Evolutionary conservation across 1,140 invertebrate species (phyloP).

Genomic region (Lerema accius): DNA sequence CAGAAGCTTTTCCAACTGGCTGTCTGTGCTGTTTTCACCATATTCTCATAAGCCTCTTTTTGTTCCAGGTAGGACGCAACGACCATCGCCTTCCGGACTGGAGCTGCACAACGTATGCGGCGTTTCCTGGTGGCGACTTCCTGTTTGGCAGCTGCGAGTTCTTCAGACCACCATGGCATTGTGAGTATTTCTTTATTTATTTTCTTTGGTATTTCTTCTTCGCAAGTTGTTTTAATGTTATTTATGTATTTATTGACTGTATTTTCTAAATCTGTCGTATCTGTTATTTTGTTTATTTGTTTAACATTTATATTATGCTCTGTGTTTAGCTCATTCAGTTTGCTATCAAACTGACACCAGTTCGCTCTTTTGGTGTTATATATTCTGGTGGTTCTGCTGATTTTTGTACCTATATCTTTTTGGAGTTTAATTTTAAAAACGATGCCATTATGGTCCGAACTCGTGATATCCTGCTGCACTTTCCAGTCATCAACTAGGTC

Average conservation of each 20-base stretch:
- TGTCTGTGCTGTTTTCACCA: too few species aligned
- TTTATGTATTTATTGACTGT: not conserved
- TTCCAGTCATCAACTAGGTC: slow-evolving; percentile 8
- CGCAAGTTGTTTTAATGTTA: slow-evolving; percentile 9
- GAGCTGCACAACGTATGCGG: too few species aligned
- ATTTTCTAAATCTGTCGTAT: not conserved
- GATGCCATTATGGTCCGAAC: slow-evolving; percentile 26
- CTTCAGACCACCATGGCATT: slow-evolving; percentile 30
- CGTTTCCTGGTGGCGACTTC: too few species aligned
- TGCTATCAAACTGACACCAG: too few species aligned
- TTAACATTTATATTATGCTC: too few species aligned
- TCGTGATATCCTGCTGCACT: slow-evolving; percentile 3
- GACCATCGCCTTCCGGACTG: too few species aligned
- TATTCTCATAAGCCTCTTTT: too few species aligned
- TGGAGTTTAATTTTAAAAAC: not conserved
- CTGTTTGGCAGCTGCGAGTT: slow-evolving; percentile 12
- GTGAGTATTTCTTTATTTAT: slow-evolving; percentile 12
- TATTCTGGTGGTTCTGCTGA: slow-evolving; percentile 2
- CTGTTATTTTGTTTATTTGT: slow-evolving; percentile 10
- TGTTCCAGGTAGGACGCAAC: too few species aligned
- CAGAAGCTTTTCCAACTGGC: too few species aligned
- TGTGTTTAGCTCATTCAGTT: too few species aligned
- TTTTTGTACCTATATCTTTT: not conserved
- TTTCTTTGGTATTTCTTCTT: slow-evolving; percentile 5
- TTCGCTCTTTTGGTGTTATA: slow-evolving; percentile 14